Conservation (phyloP, 2,113 vertebrate genomes). For the Propithecus coquereli region DNA sequence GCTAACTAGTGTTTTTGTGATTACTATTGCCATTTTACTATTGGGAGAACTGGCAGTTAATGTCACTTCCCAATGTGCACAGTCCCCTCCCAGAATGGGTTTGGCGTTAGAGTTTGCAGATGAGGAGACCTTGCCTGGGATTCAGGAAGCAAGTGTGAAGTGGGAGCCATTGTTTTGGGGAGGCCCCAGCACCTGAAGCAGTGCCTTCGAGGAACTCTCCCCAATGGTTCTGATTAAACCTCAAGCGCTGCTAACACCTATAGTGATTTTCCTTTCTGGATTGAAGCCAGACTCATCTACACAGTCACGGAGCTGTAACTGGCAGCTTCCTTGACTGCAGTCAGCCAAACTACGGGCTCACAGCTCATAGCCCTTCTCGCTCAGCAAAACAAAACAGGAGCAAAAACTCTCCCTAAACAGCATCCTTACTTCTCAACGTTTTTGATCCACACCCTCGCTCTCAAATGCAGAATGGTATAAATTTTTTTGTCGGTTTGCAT, state of each 20-base stretch:
- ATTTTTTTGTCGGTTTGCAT: neutral
- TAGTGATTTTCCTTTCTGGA: neutral
- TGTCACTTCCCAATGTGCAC: accelerated
- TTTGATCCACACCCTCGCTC: neutral
- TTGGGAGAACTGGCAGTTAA: neutral
- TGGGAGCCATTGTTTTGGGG: neutral
- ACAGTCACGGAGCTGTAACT: neutral
- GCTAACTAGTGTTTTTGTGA: neutral
- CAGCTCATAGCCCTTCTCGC: too few species aligned
- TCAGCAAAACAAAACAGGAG: neutral
- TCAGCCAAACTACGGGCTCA: neutral
- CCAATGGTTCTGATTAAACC: neutral
- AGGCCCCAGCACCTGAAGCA: neutral
- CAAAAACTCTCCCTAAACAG: neutral
- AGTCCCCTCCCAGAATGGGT: accelerated
- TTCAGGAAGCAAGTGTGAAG: neutral
- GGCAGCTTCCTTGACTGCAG: neutral
- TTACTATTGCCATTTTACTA: neutral
- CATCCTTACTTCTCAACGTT: too few species aligned
- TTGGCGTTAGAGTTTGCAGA: neutral
- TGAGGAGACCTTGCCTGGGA: neutral
- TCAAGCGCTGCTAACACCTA: neutral
- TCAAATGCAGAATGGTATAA: neutral
- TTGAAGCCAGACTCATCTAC: neutral
- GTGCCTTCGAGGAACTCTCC: neutral